Percentiles rank a stretch among this genome's conserved stretches.
Evolutionary conservation across 2,888 invertebrate genomes (phyloP).

Genomic region (Catocala fraxini): DNA sequence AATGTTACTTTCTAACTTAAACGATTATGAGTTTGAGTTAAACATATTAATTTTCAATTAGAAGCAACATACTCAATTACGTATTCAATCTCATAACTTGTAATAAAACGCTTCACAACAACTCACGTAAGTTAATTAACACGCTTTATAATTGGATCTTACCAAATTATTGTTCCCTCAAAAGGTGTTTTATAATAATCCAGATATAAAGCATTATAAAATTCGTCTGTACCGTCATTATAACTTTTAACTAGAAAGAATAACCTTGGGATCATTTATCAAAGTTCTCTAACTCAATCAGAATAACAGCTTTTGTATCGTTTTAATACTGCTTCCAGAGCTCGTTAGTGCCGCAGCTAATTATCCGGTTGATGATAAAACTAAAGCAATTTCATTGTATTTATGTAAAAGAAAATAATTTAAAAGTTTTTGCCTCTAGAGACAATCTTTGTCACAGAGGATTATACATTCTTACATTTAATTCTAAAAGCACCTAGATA

Average conservation of each 20-base stretch:
- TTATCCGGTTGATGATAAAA: conserved; percentile 31
- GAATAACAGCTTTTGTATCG: conserved; percentile 35
- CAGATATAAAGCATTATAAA: conserved; percentile 22
- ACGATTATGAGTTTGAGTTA: too few relatives aligned
- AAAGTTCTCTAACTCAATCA: conserved; percentile 35
- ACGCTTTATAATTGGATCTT: background rate
- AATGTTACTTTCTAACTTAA: too few relatives aligned
- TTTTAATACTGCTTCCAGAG: conserved; percentile 32
- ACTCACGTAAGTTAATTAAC: background rate
- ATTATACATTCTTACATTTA: too few relatives aligned
- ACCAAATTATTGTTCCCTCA: background rate
- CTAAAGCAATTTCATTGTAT: background rate
- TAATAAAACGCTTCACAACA: background rate
- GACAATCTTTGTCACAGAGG: too few relatives aligned
- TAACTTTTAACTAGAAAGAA: conserved; percentile 24
- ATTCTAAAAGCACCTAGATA: too few relatives aligned
- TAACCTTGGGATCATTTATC: conserved; percentile 33
- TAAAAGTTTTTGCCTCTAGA: too few relatives aligned
- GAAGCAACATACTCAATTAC: too few relatives aligned
- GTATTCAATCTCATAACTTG: background rate
- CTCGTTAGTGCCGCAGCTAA: conserved; percentile 33
- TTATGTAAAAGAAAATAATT: background rate
- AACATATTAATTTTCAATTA: too few relatives aligned
- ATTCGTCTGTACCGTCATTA: conserved; percentile 17
- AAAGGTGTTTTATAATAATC: conserved; percentile 16